Base-by-base conservation (phyloP, 1,140 invertebrate genomes). In the Alviniconcha marisindica region DNA sequence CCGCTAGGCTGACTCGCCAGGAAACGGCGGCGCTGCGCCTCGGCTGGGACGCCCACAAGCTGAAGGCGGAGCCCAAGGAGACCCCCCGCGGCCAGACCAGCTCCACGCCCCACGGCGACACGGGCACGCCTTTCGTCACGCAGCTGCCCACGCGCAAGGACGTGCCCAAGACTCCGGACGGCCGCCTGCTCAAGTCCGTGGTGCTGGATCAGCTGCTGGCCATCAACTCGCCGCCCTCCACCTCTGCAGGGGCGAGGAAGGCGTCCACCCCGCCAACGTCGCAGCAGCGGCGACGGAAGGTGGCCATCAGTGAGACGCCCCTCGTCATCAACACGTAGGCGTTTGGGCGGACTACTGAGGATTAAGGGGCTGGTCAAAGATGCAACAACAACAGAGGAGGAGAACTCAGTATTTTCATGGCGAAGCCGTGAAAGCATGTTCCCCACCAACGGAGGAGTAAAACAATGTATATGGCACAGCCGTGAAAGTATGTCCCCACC, bases 31-130 rank as follows among this genome's bases (percentile, higher is more conserved):
- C 90, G 54, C 84, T 91, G 28, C 84, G 89, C 42, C 60, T 84
- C 33, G 89, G 90, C 3, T 89, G 88, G 83, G 80, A 83, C 44
- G 85, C 85, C 38, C 89, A 91, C 74, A 90, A 89, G 83, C 87
- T 80, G 21, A 76, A 85, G n/a, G 21, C 28, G 15, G 38, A 24
- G 14, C 28, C 31, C 51, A 63, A 56, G 44, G 40, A 60, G n/a
- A 28, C 33, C 31, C 40, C 36, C 0, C 38, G 38, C 18, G n/a
- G n/a, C n/a, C n/a, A n/a, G n/a, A 24, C 12, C 24, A 40, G 21
- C 1, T n/a, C 31, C 31, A 31, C 69, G 7, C 69, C 36, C 15
- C 36, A 15, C 12, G 24, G 40, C 10, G 21, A 69, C 21, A 36
- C 31, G 5, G 48, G n/a, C 51, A 36, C 33, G 2, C n/a, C 54